These are phyloP conservation scores for Spheniscus mendiculus DNA, from an alignment of 2,113 vertebrate genomes.

Conservation along the genomic window DNA sequence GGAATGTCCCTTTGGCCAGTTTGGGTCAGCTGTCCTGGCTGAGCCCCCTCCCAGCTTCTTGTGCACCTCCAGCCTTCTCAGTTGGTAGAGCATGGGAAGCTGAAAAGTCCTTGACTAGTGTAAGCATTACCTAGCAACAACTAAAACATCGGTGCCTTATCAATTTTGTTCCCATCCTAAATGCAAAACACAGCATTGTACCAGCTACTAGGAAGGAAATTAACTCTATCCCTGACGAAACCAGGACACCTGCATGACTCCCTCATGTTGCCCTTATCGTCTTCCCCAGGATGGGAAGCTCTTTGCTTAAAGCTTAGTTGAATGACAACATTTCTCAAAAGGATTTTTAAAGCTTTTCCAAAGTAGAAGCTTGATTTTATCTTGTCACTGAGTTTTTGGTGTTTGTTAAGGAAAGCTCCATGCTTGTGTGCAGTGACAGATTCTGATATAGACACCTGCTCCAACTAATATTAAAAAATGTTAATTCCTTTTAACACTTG, in stretches of 20 bases:
- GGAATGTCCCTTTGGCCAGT: too few relatives aligned
- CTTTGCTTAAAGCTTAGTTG: background rate
- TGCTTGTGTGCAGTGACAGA: background rate
- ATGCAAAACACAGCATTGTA: too few relatives aligned
- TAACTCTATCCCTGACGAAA: too few relatives aligned
- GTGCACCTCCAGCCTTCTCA: too few relatives aligned
- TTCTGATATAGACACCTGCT: background rate
- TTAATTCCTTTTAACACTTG: background rate
- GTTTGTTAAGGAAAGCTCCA: background rate
- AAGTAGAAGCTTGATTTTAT: background rate
- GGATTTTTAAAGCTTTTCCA: background rate
- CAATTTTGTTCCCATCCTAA: too few relatives aligned
- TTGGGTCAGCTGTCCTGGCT: too few relatives aligned
- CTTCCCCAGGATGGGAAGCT: background rate
- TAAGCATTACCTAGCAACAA: too few relatives aligned
- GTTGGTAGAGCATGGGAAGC: too few relatives aligned
- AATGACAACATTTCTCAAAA: background rate
- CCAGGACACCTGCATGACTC: background rate
- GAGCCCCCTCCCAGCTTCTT: too few relatives aligned
- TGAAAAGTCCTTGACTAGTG: too few relatives aligned
- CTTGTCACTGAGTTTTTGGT: background rate
- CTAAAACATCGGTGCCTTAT: too few relatives aligned
- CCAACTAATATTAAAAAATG: accelerated
- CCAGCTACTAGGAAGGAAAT: too few relatives aligned
- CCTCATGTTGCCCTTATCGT: background rate